phyloP scores from a whole-genome alignment of 2,797 vertebrate species.

The Brachymystax lenok region DNA sequence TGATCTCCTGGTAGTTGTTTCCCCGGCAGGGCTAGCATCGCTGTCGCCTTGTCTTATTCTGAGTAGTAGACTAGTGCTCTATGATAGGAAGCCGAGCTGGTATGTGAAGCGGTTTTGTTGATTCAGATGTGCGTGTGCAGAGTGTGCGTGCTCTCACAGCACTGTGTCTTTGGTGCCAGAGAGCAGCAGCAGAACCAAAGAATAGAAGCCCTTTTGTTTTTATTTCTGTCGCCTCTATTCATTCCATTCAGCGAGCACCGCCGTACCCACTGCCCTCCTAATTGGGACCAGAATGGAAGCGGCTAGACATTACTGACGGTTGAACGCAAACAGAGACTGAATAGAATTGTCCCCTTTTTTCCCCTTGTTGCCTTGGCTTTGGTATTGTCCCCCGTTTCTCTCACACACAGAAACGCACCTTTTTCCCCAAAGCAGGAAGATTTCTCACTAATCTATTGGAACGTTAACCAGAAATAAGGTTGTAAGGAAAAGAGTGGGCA shows the following conservation, averaged over 20 bases:
- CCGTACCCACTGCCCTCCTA: conserved; percentile 48
- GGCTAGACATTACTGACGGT: conserved; percentile 56
- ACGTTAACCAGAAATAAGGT: conserved; percentile 32
- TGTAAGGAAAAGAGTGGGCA: neutral
- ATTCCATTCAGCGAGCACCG: conserved; percentile 50
- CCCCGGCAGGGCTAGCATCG: conserved; percentile 25
- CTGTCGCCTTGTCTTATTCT: neutral
- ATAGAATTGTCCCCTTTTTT: conserved; percentile 55
- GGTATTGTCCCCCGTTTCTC: neutral
- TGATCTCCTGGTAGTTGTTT: conserved; percentile 26
- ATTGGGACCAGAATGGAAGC: conserved; percentile 61
- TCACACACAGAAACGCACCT: conserved; percentile 25
- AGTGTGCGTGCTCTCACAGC: neutral
- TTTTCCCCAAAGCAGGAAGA: conserved; percentile 47
- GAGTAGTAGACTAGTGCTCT: neutral
- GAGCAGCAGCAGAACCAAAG: conserved; percentile 10
- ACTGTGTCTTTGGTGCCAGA: neutral
- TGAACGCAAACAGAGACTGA: conserved; percentile 56
- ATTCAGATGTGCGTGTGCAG: neutral
- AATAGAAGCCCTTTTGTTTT: conserved; percentile 41
- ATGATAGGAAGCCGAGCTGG: neutral
- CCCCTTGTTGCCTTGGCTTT: conserved; percentile 32
- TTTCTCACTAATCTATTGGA: conserved; percentile 45
- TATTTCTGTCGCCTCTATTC: conserved; percentile 46
- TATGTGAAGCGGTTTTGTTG: conserved; percentile 19